These are phyloP conservation scores for Gryon sp. DNA, from an alignment of 1,140 invertebrate genomes.

Conservation along the genomic window DNA sequence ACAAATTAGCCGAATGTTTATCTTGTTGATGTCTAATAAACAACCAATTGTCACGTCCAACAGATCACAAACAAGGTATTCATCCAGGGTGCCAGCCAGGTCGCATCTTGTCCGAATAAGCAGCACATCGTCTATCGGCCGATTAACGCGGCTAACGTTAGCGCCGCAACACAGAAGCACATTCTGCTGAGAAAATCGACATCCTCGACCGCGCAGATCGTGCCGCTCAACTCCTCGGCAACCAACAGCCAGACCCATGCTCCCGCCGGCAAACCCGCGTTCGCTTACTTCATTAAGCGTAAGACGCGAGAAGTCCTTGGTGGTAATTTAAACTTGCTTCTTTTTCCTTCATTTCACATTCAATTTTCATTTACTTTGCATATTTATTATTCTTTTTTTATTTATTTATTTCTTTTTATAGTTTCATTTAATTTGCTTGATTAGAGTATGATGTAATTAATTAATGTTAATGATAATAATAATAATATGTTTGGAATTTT, in stretches of 20 bases:
- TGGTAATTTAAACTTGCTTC: conserved; percentile 61
- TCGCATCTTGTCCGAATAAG: conserved; percentile 69
- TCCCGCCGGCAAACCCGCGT: conserved; percentile 73
- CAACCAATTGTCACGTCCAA: neutral
- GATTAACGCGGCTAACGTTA: conserved; percentile 65
- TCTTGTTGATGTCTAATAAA: neutral
- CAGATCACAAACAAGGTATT: conserved; percentile 76
- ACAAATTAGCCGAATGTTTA: too few relatives aligned
- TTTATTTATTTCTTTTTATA: conserved; percentile 5
- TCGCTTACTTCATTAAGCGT: conserved; percentile 76
- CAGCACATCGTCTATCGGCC: conserved; percentile 74
- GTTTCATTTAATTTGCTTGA: too few relatives aligned
- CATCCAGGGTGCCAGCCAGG: conserved; percentile 73
- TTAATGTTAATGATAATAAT: neutral
- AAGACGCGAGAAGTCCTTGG: conserved; percentile 72
- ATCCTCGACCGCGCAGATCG: conserved; percentile 74
- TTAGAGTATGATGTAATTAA: too few relatives aligned
- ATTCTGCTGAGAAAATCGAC: conserved; percentile 76
- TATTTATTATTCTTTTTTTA: conserved; percentile 34
- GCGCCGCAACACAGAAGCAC: conserved; percentile 71
- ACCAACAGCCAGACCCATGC: conserved; percentile 69
- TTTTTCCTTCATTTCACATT: neutral
- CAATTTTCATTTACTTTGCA: conserved; percentile 12
- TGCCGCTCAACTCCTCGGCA: conserved; percentile 69
- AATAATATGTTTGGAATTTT: neutral